Evolutionary conservation across 2,113 vertebrate genomes (phyloP), one percentile per base, ranked within the genome.

Genomic region (Glaucomys volans): DNA sequence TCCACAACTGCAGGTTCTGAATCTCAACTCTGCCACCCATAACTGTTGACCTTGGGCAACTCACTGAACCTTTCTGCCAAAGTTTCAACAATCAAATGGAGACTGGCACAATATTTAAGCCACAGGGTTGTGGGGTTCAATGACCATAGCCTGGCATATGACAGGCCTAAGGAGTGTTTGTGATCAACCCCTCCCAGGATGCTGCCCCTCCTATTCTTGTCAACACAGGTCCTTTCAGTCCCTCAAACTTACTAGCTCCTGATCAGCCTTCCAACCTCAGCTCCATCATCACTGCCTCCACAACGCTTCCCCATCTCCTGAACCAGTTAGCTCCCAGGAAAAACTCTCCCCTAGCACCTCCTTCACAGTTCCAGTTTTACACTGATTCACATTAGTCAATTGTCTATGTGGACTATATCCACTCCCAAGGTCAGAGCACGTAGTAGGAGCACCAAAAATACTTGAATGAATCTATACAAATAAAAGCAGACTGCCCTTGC

Each of bases 141-240:
- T 3, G 6, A 28, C 5, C 7, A 5, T 1, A 32, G 35, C 24
- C 1, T 16, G 22, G 13, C 80, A 54, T 0, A 11, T 2, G 2
- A 14, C 4, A 14, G 2, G 0, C 22, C 57, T 16, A 2, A 11
- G 26, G 4, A 0, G 14, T 18, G 30, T 35, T 0, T 8, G 30
- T 10, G 28, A 18, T 47, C 76, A 16, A 16, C 40, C 42, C 37
- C 30, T 30, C 66, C 57, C 52, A 66, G 18, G 0, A n/a, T 8
- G 1, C 44, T 66, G 62, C 32, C 54, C 30, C 22, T 40, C 69
- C 89, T 62, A 20, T 54, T 57, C 59, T 0, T 0, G 2, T 37
- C 52, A 52, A 32, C 44, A 28, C 50, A 5, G 59, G 59, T 57
- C 5, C 77, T 71, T 72, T 11, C n/a, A 16, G n/a, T 24, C 26